Conservation (phyloP, 2,797 vertebrate species). For the Pyrrhura leucotis region DNA sequence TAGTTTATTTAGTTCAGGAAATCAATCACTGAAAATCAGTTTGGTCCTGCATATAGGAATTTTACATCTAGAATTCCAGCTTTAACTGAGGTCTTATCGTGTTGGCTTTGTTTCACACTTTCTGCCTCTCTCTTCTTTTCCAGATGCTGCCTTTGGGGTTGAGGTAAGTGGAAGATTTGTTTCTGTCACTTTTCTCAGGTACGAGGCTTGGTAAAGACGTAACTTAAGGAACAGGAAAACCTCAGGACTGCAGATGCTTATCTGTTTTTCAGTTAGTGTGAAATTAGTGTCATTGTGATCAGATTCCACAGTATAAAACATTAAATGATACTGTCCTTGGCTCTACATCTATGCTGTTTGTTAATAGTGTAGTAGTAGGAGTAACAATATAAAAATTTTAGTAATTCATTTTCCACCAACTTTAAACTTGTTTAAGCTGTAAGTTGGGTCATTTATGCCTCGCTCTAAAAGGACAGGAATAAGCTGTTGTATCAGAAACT, state of each 20-base stretch:
- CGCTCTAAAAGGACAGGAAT: background rate
- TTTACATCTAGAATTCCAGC: background rate
- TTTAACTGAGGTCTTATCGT: background rate
- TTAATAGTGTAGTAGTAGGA: background rate
- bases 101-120: background rate
- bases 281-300: background rate
- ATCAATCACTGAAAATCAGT: background rate
- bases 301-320: background rate
- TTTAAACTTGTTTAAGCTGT: background rate
- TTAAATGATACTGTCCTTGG: background rate
- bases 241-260: background rate
- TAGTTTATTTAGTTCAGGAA: conserved; percentile 21
- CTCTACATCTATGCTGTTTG: background rate
- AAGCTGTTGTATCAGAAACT: background rate
- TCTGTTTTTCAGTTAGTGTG: background rate
- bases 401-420: background rate
- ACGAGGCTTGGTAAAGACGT: background rate
- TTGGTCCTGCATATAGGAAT: background rate
- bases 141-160: conserved; percentile 47
- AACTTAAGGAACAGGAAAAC: background rate
- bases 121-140: conserved; percentile 6
- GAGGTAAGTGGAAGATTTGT: conserved; percentile 53
- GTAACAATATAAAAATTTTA: background rate
- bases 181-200: background rate
- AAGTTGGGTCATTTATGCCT: background rate